Conservation (phyloP, 2,888 invertebrate species). For the Noctua pronuba region DNA sequence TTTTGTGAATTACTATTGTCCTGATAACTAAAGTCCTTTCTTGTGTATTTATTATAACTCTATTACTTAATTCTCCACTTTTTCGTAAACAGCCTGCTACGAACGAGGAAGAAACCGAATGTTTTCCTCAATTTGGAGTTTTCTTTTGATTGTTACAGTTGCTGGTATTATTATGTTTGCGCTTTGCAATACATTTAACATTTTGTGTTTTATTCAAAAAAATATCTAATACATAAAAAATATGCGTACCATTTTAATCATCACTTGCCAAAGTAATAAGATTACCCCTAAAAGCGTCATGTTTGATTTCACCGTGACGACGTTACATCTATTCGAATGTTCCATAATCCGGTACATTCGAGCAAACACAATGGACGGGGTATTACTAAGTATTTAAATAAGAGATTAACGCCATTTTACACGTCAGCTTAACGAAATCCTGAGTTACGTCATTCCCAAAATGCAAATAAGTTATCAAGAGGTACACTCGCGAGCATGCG, state of each 20-base stretch:
- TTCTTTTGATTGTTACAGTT: conserved; percentile 67
- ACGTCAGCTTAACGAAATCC: conserved; percentile 82
- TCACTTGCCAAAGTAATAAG: conserved; percentile 14
- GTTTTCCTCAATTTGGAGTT: conserved; percentile 69
- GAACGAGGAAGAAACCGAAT: conserved; percentile 66
- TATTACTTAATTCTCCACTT: conserved; percentile 61
- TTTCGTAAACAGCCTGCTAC: conserved; percentile 69
- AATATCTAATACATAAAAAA: not conserved
- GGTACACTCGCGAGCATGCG: conserved; percentile 36
- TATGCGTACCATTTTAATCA: conserved; percentile 3
- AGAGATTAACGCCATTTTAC: conserved; percentile 83
- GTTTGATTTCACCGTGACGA: conserved; percentile 53
- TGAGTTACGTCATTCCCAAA: conserved; percentile 77
- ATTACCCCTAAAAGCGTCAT: conserved; percentile 26
- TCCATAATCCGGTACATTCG: conserved; percentile 68
- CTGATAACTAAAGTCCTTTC: not conserved
- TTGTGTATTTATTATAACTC: conserved; percentile 8
- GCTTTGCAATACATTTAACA: not conserved
- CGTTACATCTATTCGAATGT: conserved; percentile 58
- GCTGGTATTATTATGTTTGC: conserved; percentile 43
- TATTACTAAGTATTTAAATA: conserved; percentile 80
- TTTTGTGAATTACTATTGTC: conserved; percentile 3
- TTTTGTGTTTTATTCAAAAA: not conserved
- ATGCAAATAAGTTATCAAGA: conserved; percentile 75
- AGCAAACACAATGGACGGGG: conserved; percentile 72